phyloP scores from a whole-genome alignment of 1,140 invertebrate genomes.

The Dinoponera quadriceps region DNA sequence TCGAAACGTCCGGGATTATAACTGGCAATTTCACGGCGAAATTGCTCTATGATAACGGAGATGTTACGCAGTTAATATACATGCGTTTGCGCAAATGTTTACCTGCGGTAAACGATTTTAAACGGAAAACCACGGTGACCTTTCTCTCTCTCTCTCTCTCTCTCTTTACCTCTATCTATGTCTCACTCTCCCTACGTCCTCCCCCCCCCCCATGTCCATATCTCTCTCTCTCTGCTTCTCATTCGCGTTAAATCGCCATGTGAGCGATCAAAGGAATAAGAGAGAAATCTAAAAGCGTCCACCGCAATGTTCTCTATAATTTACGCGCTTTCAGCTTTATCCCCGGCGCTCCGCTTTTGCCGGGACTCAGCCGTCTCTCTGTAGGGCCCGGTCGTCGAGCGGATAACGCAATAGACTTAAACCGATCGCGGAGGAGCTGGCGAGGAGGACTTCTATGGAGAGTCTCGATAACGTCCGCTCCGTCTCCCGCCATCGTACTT shows the following conservation, averaged over 20 bases:
- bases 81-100: no score
- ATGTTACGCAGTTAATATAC: no score
- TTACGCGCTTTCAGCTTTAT: conserved; percentile 37
- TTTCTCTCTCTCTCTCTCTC: no score
- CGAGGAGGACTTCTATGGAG: conserved; percentile 21
- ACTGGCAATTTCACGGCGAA: no score
- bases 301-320: conserved; percentile 23
- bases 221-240: no score
- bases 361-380: background rate
- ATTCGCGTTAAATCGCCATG: background rate
- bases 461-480: conserved; percentile 42
- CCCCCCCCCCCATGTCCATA: no score
- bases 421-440: conserved; percentile 29
- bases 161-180: no score
- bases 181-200: no score
- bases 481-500: conserved; percentile 30
- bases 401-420: conserved; percentile 46
- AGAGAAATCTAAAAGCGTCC: background rate
- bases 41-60: no score
- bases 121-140: no score
- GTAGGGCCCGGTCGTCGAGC: background rate
- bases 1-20: no score
- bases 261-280: background rate
- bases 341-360: conserved; percentile 1
- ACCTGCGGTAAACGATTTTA: no score